phyloP scores from a whole-genome alignment of 1,140 invertebrate species.

The Drosophila murphyi region DNA sequence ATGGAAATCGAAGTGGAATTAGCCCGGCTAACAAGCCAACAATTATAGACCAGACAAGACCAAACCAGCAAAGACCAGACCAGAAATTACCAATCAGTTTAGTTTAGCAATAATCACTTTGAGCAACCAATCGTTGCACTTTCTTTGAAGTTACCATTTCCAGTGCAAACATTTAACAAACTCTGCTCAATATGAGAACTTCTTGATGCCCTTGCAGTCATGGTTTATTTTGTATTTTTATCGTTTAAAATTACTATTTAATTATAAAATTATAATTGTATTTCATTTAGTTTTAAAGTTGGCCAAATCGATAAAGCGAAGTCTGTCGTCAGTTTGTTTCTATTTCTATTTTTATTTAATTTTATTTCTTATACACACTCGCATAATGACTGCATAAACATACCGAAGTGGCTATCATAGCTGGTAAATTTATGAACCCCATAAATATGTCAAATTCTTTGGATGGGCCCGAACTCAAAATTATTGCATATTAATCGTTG shows the following conservation, averaged over 20 bases:
- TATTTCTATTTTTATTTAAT: too few species aligned
- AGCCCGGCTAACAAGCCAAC: constrained; percentile 65
- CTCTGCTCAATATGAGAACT: too few species aligned
- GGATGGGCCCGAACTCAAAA: constrained; percentile 46
- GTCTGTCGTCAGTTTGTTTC: too few species aligned
- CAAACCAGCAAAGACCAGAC: too few species aligned
- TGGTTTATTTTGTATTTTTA: too few species aligned
- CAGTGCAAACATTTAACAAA: background rate
- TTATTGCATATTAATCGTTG: constrained; percentile 42
- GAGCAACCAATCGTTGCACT: constrained; percentile 9
- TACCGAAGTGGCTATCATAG: constrained; percentile 56
- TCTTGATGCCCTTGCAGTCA: too few species aligned
- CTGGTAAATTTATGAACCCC: constrained; percentile 69
- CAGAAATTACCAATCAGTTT: constrained; percentile 15
- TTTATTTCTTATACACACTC: background rate
- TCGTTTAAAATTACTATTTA: too few species aligned
- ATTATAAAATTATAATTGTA: too few species aligned
- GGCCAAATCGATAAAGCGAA: too few species aligned
- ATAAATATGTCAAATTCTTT: constrained; percentile 81
- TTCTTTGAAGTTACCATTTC: background rate
- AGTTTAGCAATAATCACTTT: constrained; percentile 37
- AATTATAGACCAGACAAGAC: constrained; percentile 49
- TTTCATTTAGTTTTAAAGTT: too few species aligned
- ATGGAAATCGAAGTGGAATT: constrained; percentile 78
- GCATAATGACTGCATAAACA: constrained; percentile 43